Base-by-base conservation (phyloP, 2,113 vertebrate species). In the Erinaceus europaeus region DNA sequence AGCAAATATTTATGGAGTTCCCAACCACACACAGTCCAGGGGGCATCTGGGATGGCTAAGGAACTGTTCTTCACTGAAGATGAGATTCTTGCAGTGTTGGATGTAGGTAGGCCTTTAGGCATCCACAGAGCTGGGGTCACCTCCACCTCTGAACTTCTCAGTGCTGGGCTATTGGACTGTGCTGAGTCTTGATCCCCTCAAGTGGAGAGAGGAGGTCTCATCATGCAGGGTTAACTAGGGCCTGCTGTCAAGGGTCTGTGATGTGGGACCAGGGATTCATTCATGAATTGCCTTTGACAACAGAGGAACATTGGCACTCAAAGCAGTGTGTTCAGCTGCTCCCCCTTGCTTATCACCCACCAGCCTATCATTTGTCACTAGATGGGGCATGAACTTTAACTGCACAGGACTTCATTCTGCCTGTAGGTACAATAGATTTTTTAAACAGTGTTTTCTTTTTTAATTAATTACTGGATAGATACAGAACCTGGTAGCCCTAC, bases 1-100 rank as follows among this genome's bases (percentile, higher is more conserved):
- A 75, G 55, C 90, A 95, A 91, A 86, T 90, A 84, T 86, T 94
- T 88, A 68, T 42, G 34, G 64, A 88, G 72, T 25, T 50, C 80
- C 46, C 57, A 53, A 68, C 90, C 67, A 5, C 55, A 75, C 17
- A 48, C 15, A 81, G 73, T 38, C 50, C 0, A 3, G 9, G 72
- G 86, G 52, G 80, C 57, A 52, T 42, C 80, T 83, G 83, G 91
- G 93, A 69, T 72, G 77, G 90, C 80, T 88, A 76, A 91, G 90
- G 69, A 76, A 64, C 79, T 27, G 50, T 69, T 75, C 72, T 21
- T 53, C n/a, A n/a, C n/a, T n/a, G n/a, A n/a, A n/a, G n/a, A n/a
- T n/a, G n/a, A n/a, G n/a, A n/a, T n/a, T n/a, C n/a, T n/a, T n/a
- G n/a, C n/a, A n/a, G n/a, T n/a, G n/a, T n/a, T n/a, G n/a, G n/a